Evolutionary conservation across 2,888 invertebrate genomes (phyloP).

Genomic region (Sphecodes monilicornis): DNA sequence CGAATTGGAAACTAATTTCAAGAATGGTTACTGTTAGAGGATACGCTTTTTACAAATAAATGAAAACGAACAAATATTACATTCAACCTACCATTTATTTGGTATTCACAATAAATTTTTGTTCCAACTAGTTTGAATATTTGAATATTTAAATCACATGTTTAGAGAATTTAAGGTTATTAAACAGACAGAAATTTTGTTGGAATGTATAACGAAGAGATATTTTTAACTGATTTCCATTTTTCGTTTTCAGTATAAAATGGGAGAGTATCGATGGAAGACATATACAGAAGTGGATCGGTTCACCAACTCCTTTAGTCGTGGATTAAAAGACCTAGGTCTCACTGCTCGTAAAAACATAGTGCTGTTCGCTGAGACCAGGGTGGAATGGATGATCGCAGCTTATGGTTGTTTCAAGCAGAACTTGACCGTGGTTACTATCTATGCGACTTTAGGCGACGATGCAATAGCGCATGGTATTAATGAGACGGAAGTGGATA

Average conservation of each 20-base stretch:
- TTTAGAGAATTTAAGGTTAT: too few relatives aligned
- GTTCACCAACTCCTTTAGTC: slow-evolving; percentile 92
- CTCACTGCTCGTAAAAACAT: slow-evolving; percentile 90
- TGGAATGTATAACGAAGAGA: not conserved
- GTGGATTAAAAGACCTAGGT: slow-evolving; percentile 93
- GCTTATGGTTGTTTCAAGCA: slow-evolving; percentile 98
- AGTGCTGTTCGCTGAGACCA: slow-evolving; percentile 98
- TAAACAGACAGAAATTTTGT: too few relatives aligned
- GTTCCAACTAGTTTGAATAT: too few relatives aligned
- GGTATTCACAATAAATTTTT: too few relatives aligned
- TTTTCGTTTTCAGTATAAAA: slow-evolving; percentile 89
- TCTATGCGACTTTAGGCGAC: slow-evolving; percentile 98
- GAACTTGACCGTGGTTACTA: slow-evolving; percentile 94
- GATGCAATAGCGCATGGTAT: slow-evolving; percentile 98
- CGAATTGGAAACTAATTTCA: too few relatives aligned
- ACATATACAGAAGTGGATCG: slow-evolving; percentile 91
- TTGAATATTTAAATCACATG: too few relatives aligned
- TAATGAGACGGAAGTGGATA: slow-evolving; percentile 97
- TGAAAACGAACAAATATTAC: too few relatives aligned
- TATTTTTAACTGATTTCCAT: not conserved
- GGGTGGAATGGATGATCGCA: slow-evolving; percentile 99
- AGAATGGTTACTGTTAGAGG: too few relatives aligned
- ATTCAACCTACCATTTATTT: too few relatives aligned
- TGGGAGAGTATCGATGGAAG: slow-evolving; percentile 97
- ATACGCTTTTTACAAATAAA: too few relatives aligned